A percentile compares a stretch with the other conserved stretches of the same genome.
phyloP scores from a whole-genome alignment of 2,113 vertebrate species.

The Podarcis cretensis region DNA sequence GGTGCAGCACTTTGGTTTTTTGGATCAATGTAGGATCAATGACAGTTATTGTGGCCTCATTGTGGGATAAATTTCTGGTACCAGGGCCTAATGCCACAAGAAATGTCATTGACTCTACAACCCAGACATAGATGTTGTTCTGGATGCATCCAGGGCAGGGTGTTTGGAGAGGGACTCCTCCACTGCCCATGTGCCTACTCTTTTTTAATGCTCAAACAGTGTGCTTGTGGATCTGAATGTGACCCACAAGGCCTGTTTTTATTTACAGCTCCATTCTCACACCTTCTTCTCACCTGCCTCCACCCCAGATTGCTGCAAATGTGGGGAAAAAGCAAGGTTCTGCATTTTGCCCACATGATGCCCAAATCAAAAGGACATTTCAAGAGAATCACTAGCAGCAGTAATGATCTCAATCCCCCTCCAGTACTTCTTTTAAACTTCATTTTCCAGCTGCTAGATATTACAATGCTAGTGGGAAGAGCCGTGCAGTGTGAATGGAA shows the following conservation, averaged over 20 bases:
- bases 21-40: no score
- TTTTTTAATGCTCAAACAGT: background rate
- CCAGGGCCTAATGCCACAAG: no score
- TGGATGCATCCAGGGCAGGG: no score
- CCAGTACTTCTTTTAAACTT: background rate
- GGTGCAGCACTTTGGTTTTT: no score
- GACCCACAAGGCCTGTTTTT: background rate
- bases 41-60: background rate
- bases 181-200: no score
- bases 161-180: no score
- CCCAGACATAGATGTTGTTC: no score
- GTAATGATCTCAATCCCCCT: background rate
- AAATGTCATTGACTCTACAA: no score
- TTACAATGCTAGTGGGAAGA: background rate
- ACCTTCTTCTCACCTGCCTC: no score
- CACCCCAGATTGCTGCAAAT: background rate
- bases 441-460: background rate
- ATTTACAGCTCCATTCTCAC: background rate
- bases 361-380: background rate
- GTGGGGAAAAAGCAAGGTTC: background rate
- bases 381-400: background rate
- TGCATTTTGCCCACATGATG: background rate
- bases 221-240: background rate
- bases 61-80: background rate
- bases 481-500: background rate